Percentiles rank a stretch among this genome's conserved stretches.
Evolutionary conservation across 2,797 vertebrate genomes (phyloP).

Genomic region (Eutrigla gurnardus): DNA sequence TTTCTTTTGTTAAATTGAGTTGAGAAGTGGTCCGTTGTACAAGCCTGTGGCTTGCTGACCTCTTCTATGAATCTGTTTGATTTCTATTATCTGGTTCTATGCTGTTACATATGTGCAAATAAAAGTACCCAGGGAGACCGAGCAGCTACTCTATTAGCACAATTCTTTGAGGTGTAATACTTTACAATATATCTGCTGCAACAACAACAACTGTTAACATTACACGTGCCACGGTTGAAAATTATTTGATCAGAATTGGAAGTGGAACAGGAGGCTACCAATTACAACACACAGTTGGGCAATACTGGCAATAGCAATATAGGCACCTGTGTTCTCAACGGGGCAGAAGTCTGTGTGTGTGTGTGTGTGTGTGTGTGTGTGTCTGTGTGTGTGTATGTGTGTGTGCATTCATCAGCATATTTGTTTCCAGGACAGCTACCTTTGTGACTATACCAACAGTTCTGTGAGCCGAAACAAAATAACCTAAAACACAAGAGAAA

Average conservation of each 20-base stretch:
- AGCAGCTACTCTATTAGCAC: not conserved
- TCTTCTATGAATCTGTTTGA: not conserved
- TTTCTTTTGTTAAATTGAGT: not conserved
- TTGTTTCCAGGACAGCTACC: constrained; percentile 15
- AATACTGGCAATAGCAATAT: constrained; percentile 5
- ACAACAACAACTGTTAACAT: constrained; percentile 15
- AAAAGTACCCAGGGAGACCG: not conserved
- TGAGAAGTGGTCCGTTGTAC: not conserved
- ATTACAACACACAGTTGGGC: constrained; percentile 63
- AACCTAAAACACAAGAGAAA: not conserved
- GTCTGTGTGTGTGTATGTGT: not conserved
- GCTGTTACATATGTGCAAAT: not conserved
- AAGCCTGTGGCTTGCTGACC: not conserved
- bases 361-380: not conserved
- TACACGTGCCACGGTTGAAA: constrained; percentile 31
- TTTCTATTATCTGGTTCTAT: not conserved
- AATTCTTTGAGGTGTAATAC: not conserved
- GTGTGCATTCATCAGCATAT: not conserved
- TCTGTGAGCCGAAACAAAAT: not conserved
- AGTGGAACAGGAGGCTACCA: constrained; percentile 57
- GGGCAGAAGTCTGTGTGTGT: constrained; percentile 10
- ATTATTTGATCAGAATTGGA: constrained; percentile 54
- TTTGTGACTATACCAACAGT: not conserved
- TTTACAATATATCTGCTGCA: constrained; percentile 13
- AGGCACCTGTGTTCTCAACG: constrained; percentile 59